phyloP scores from a whole-genome alignment of 2,113 vertebrate genomes.

The Cairina moschata region DNA sequence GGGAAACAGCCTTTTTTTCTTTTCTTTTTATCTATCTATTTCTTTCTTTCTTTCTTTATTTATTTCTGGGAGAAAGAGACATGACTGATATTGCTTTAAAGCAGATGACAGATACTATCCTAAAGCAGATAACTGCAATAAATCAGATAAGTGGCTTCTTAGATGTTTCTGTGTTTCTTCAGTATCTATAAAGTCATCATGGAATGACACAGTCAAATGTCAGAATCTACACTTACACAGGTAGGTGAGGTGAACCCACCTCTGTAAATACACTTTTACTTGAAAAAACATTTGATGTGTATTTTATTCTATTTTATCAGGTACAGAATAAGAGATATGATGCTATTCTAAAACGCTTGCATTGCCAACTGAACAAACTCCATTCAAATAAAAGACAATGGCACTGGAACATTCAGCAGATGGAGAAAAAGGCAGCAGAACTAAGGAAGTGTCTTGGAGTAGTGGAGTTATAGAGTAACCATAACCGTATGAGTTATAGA shows the following conservation, averaged over 20 bases:
- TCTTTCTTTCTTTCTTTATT: neutral
- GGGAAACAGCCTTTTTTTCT: neutral
- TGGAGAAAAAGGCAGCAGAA: conserved; percentile 74
- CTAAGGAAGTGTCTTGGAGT: conserved; percentile 63
- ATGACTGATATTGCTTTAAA: neutral
- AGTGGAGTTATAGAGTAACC: neutral
- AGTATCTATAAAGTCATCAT: neutral
- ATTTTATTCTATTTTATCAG: conserved; percentile 51
- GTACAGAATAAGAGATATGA: conserved; percentile 80
- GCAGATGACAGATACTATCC: neutral
- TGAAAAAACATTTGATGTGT: neutral
- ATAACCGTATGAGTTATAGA: neutral
- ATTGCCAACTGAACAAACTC: conserved; percentile 78
- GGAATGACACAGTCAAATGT: neutral
- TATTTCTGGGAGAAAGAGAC: neutral
- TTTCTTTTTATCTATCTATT: neutral
- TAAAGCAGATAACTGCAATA: neutral
- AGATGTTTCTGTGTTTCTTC: neutral
- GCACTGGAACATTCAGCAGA: conserved; percentile 75
- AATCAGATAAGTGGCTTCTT: neutral
- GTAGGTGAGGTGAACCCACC: neutral
- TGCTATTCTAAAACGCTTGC: conserved; percentile 81
- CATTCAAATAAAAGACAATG: conserved; percentile 73
- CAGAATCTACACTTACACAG: neutral
- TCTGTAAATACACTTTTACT: neutral